Percentiles rank a stretch among this genome's conserved stretches.
Conservation (phyloP, 1,140 invertebrate genomes). For the Pectinophora gossypiella region DNA sequence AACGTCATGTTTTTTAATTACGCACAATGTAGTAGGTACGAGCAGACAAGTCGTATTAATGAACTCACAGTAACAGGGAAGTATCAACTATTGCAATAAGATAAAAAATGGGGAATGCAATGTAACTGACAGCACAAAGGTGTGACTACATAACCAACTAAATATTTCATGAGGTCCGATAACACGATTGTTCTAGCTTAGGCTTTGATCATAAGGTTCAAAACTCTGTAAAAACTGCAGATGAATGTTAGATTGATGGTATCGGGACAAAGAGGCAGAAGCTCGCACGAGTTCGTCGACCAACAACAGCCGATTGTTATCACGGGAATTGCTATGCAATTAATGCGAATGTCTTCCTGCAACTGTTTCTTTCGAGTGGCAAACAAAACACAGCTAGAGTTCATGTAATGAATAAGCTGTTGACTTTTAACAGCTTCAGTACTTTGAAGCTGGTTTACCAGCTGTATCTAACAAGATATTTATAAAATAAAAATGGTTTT, state of each 20-base stretch:
- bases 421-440: too few relatives aligned
- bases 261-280: conserved; percentile 28
- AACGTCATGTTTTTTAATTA: conserved; percentile 24
- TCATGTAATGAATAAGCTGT: not conserved
- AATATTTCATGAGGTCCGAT: not conserved
- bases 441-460: too few relatives aligned
- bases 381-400: not conserved
- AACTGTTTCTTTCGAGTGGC: conserved; percentile 1
- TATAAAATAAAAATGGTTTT: too few relatives aligned
- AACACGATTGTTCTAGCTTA: not conserved
- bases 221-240: not conserved
- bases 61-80: conserved; percentile 21
- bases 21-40: too few relatives aligned
- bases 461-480: too few relatives aligned
- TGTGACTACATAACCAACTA: not conserved
- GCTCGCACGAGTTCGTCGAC: conserved; percentile 45
- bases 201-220: conserved; percentile 21
- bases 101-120: conserved; percentile 11
- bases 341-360: conserved; percentile 39
- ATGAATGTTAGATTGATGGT: conserved; percentile 13
- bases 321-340: conserved; percentile 41
- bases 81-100: conserved; percentile 15
- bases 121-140: conserved; percentile 19
- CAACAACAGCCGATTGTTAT: conserved; percentile 41
- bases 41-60: too few relatives aligned